Conservation (phyloP, 1,140 invertebrate species). For the Sarcophaga peregrina region DNA sequence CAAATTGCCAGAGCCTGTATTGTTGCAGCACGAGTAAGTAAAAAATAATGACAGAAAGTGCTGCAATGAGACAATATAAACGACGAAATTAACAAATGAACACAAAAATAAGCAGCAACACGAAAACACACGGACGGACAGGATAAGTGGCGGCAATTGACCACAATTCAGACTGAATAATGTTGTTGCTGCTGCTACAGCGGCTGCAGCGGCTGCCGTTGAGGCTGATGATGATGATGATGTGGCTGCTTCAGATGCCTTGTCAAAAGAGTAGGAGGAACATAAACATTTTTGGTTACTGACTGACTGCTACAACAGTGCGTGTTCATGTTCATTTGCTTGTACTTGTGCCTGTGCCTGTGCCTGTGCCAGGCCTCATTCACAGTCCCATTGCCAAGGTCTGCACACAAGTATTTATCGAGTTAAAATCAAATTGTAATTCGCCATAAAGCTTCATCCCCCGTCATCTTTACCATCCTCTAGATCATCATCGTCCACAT, state of each 20-base stretch:
- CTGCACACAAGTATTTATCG: constrained; percentile 61
- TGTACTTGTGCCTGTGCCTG: constrained; percentile 48
- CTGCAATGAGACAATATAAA: background rate
- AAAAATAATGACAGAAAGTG: background rate
- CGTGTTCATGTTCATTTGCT: constrained; percentile 41
- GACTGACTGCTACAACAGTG: constrained; percentile 47
- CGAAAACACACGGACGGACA: background rate
- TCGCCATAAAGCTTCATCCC: background rate
- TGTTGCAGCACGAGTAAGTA: too few relatives aligned
- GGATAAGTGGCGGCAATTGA: constrained; percentile 9
- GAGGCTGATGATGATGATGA: constrained; percentile 52
- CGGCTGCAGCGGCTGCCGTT: constrained; percentile 52
- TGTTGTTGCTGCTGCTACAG: constrained; percentile 50
- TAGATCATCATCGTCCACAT: background rate
- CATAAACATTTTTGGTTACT: constrained; percentile 63
- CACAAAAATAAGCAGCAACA: background rate
- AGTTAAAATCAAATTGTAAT: constrained; percentile 66
- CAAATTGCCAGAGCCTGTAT: background rate
- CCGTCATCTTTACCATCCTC: background rate
- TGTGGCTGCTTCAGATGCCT: constrained; percentile 50
- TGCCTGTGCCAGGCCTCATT: background rate
- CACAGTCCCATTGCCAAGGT: too few relatives aligned
- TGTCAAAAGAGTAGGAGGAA: constrained; percentile 64
- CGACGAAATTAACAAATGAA: constrained; percentile 8
- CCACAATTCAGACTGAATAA: constrained; percentile 43